Evolutionary conservation across 2,888 invertebrate genomes (phyloP).

Genomic region (Sussaba pulchella): DNA sequence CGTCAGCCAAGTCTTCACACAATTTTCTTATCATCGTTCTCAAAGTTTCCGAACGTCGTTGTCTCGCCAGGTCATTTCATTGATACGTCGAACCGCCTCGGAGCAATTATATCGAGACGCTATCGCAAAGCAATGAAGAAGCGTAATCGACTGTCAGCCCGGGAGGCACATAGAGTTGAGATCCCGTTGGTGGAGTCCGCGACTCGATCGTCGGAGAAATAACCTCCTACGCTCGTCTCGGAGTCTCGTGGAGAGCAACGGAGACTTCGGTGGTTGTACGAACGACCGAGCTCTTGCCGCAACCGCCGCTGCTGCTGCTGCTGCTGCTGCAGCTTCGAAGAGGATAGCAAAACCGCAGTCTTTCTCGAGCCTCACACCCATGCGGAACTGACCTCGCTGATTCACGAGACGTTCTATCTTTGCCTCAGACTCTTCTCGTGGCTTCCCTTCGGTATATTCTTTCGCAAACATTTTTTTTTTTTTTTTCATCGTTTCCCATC

Average conservation of each 20-base stretch:
- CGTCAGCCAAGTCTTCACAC: conserved; percentile 8
- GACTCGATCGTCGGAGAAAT: conserved; percentile 41
- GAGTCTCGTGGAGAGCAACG: conserved; percentile 28
- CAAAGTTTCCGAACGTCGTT: neutral
- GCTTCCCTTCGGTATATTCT: conserved; percentile 30
- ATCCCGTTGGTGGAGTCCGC: conserved; percentile 49
- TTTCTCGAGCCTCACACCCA: conserved; percentile 70
- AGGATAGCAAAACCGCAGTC: conserved; percentile 70
- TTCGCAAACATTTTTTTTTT: neutral
- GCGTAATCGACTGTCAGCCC: conserved; percentile 14
- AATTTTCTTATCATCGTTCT: neutral
- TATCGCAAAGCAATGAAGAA: conserved; percentile 35
- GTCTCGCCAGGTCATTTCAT: neutral
- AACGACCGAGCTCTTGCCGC: conserved; percentile 18
- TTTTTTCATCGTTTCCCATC: conserved; percentile 1
- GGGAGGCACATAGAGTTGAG: conserved; percentile 15
- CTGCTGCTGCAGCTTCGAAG: conserved; percentile 7
- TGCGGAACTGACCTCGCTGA: conserved; percentile 73
- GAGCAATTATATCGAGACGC: conserved; percentile 17
- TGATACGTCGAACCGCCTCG: conserved; percentile 5
- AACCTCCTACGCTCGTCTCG: conserved; percentile 58
- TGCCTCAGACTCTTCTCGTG: conserved; percentile 1
- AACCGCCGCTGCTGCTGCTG: conserved; percentile 3
- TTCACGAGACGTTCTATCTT: conserved; percentile 56
- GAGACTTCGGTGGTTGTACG: conserved; percentile 39